Evolutionary conservation across 2,888 invertebrate genomes (phyloP), one percentile per base, ranked within the genome.

Genomic region (Nomada ruficornis): DNA sequence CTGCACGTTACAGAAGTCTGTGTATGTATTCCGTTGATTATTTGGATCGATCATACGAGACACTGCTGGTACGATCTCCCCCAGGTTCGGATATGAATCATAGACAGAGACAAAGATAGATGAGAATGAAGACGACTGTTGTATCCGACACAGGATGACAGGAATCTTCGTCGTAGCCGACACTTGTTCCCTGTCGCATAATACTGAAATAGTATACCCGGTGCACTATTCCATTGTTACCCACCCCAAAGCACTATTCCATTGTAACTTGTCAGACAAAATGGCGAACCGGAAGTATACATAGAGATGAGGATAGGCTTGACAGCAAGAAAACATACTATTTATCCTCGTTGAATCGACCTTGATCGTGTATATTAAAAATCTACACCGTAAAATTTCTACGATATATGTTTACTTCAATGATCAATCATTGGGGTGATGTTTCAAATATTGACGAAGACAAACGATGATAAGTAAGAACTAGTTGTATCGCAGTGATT

Each of bases 131-230:
- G 67, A 72, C 44, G 78, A 60, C 36, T 13, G 64, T n/a, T 75
- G 42, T 26, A 47, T 36, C 59, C 54, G 68, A 63, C 68, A 69
- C 65, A 69, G 69, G 68, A 81, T 73, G 72, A 65, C 72, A 69
- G 59, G 76, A 69, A 62, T 67, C 70, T 65, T 70, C 70, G 68
- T 47, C 44, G 50, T 29, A 54, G 26, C 62, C 60, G 70, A 73
- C 77, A 73, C 52, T 73, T 69, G 60, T 54, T 63, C 67, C 26
- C 57, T 62, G 47, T 60, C 20, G 57, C 26, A 73, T 60, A 69
- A 77, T 65, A 68, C 47, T 67, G 79, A 74, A 79, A 79, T 62
- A 70, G 60, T 74, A 82, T 69, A 59, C 74, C 36, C 10, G 55
- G 55, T 29, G 26, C 50, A 63, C 62, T 64, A 64, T 79, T 57